Evolutionary conservation across 2,888 invertebrate genomes (phyloP), one percentile per base, ranked within the genome.

Genomic region (Allolobophora icterica): DNA sequence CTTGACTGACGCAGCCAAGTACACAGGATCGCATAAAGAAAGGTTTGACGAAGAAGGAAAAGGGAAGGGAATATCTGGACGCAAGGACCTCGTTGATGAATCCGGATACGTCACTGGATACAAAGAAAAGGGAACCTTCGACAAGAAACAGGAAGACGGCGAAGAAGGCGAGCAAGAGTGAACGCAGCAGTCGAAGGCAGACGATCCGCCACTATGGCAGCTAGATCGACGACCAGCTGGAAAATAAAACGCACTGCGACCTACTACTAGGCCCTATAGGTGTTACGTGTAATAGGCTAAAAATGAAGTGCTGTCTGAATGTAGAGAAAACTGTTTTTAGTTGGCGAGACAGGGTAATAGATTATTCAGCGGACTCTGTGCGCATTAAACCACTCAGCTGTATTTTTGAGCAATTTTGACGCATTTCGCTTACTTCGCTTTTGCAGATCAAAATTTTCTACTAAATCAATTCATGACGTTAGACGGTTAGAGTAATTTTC

Each of bases 1-100:
- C 19, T 92, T 93, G 89, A 93, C 93, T 33, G 93, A 93, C 92
- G 90, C 92, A 21, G 40, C 91, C 45, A 93, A 93, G 90, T 93
- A 93, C 91, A 93, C 93, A 6, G 93, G 93, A 21, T 90, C 92
- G 33, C 93, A 93, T 91, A 93, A 92, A 84, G 93, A 93, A 83
- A 91, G 93, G 6, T 93, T 93, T 90, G 93, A 93, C 91, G 93
- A 92, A 30, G 71, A 84, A 4, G 93, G 93, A 34, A 93, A 93
- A 87, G 93, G 93, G 6, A 92, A 92, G 89, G 93, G 93, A 38
- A 91, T 93, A 24, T 92, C 91, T 11, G 93, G 93, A 35, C 89
- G 93, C n/a, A 92, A 92, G 89, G 93, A 93, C 24, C 58, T 92
- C 11, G 90, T 83, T 71, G 92, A 92, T 83, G 89, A 83, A 13